These are phyloP conservation scores for Pogona vitticeps DNA, from an alignment of 2,113 vertebrate species.

Conservation along the genomic window DNA sequence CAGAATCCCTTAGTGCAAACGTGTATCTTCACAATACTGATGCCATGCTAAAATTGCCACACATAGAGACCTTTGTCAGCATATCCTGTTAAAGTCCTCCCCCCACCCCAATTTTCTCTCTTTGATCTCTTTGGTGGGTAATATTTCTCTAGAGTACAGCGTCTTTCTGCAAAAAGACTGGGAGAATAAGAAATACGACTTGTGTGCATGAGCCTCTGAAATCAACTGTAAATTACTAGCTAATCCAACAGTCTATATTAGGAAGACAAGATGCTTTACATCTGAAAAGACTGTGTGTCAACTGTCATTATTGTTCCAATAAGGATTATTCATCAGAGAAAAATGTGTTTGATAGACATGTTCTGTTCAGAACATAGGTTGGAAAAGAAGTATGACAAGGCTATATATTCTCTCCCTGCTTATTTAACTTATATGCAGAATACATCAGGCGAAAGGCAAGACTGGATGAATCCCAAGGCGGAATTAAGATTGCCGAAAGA, in stretches of 20 bases:
- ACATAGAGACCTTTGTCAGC: neutral
- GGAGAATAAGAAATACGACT: neutral
- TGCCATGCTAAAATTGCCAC: neutral
- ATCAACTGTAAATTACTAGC: constrained; percentile 37
- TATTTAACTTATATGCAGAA: too few relatives aligned
- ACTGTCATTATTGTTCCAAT: constrained; percentile 43
- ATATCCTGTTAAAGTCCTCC: neutral
- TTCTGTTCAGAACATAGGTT: constrained; percentile 47
- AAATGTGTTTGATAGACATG: constrained; percentile 25
- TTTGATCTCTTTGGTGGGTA: neutral
- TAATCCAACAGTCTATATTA: constrained; percentile 38
- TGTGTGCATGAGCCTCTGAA: neutral
- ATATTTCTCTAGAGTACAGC: neutral
- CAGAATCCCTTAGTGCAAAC: neutral
- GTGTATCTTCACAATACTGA: neutral
- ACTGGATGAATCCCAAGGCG: too few relatives aligned
- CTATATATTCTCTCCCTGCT: too few relatives aligned
- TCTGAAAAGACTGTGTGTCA: constrained; percentile 38
- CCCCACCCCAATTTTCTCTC: too few relatives aligned
- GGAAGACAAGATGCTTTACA: constrained; percentile 30
- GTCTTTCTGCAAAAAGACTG: neutral
- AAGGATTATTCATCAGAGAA: constrained; percentile 44
- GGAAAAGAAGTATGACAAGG: too few relatives aligned
- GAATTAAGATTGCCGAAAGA: too few relatives aligned
- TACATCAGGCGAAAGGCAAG: too few relatives aligned